Evolutionary conservation across 53 echinoderm and acorn worm genomes (phyloP).

Genomic region (Crossaster papposus): DNA sequence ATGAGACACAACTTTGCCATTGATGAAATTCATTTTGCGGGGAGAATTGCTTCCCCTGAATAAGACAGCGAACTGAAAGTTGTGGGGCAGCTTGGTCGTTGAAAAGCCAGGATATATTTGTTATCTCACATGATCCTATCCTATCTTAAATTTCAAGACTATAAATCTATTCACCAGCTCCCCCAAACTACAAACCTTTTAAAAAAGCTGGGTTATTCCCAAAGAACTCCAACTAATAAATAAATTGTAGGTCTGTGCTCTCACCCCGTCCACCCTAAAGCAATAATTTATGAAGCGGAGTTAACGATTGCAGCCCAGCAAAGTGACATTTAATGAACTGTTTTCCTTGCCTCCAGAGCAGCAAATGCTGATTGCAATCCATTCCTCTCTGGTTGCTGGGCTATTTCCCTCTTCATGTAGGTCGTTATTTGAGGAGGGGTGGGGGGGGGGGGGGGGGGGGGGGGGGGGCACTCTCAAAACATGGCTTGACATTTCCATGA

Average conservation of each 20-base stretch:
- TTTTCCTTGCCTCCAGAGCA: background rate
- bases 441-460: background rate
- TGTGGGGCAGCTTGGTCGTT: too few species aligned
- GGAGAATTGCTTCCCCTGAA: too few species aligned
- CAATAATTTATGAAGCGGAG: background rate
- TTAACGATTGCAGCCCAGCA: background rate
- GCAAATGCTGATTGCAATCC: background rate
- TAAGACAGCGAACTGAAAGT: too few species aligned
- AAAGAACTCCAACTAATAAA: background rate
- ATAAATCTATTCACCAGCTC: background rate
- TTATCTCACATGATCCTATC: background rate
- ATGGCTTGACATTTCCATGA: background rate
- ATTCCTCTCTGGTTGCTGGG: background rate
- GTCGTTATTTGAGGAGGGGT: background rate
- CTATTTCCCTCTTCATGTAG: background rate
- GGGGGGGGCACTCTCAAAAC: background rate
- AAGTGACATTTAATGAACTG: conserved; percentile 34
- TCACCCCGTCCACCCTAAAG: background rate
- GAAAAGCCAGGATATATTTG: too few species aligned
- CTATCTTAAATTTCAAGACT: background rate
- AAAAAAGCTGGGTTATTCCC: background rate
- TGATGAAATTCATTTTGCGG: too few species aligned
- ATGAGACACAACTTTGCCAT: too few species aligned
- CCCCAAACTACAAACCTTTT: background rate
- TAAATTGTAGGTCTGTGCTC: background rate